Evolutionary conservation across 2,113 vertebrate species (phyloP), one percentile per base, ranked within the genome.

Genomic region (Mus spicilegus): DNA sequence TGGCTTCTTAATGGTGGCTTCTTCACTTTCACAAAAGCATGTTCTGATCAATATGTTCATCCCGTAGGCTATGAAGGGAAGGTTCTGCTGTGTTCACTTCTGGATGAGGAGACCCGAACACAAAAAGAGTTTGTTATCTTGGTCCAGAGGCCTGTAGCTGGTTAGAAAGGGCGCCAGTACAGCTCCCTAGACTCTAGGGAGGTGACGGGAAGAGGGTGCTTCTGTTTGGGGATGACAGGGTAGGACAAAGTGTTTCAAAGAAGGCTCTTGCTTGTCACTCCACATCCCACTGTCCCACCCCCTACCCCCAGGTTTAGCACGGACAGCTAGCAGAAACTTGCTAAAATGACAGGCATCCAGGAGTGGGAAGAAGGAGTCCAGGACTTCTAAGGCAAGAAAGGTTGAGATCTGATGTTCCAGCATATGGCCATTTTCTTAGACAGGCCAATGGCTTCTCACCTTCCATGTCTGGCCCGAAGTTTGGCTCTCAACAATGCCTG

Each of bases 21-120:
- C 51, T 54, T 54, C 22, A 58, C 65, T 51, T 51, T 75, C 11
- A n/a, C 2, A 1, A 28, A 51, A 36, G 26, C 61, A 2, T 14
- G 0, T 39, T 39, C 24, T 58, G 8, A 14, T 26, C 1, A 4
- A 9, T 33, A 14, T 12, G 0, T 75, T 7, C 5, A 1, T 22
- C 30, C 67, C 56, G 19, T 3, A 28, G 54, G 3, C 54, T 30
- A 7, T 51, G 6, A 13, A 30, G 80, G 80, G 26, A 19, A 19
- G 4, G 36, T 54, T 82, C 84, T 65, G 78, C 28, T 49, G 10
- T 7, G 58, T 49, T 58, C 69, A 9, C 85, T 78, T 91, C 73
- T 63, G 65, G 12, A 39, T 77, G 75, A 56, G 65, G 46, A 73
- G 89, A 61, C 33, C 36, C 17, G 69, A 26, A 39, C 8, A 3